Base-by-base conservation (phyloP, 2,797 vertebrate genomes). In the Garrulus glandarius region DNA sequence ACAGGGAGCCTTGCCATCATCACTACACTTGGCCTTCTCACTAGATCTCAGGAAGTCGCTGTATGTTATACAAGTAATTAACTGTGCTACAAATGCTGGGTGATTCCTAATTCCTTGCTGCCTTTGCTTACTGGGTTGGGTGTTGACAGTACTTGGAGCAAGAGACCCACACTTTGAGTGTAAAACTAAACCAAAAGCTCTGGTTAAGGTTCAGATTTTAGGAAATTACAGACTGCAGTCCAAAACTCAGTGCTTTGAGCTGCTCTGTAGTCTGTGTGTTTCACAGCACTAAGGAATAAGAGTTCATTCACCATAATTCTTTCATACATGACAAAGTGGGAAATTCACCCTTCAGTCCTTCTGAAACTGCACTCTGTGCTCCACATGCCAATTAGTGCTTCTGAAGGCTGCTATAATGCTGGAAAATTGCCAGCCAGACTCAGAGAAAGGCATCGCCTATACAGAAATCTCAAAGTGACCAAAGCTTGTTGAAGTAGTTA, bases 71-170 rank as follows among this genome's bases (percentile, higher is more conserved):
- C 88, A 84, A 91, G 88, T 82, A 87, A 96, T 83, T 89, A 89
- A 77, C 68, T 68, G 49, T 21, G 53, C 70, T 94, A 72, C 30
- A 94, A 82, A 77, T 3, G 7, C 60, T 0, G 32, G 46, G 60
- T 77, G 75, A 93, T 74, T 34, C 30, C 63, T 76, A 87, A 81
- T 72, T 91, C 53, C 63, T 84, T 72, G 49, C 53, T 87, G 88
- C 63, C 52, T 91, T 92, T 84, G 53, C 91, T 80, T 74, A 93
- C 50, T 86, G 61, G 11, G 15, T 50, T 89, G 87, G 72, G 92
- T 89, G 93, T 93, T 95, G 94, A 96, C 91, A 92, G 88, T 87
- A 78, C 49, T 95, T 92, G 84, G 75, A 96, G 75, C 52, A 92
- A 75, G 56, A 89, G 56, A 89, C 56, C 34, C 52, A 80, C 20